Evolutionary conservation across 2,888 invertebrate genomes (phyloP).

Genomic region (Tetrapedia diversipes): DNA sequence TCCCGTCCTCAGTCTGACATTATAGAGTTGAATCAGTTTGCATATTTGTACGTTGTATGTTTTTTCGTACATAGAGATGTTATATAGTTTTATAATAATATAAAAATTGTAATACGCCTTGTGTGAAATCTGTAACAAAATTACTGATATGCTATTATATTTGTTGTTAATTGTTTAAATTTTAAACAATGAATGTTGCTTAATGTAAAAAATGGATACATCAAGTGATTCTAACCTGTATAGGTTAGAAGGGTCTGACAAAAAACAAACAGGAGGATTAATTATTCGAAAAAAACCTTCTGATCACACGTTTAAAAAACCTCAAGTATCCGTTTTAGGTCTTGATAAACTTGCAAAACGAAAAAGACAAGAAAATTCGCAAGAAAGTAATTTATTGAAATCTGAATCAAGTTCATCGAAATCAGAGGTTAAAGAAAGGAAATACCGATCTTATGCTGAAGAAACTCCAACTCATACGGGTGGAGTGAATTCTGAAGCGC

Average conservation of each 20-base stretch:
- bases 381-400: slow-evolving; percentile 73
- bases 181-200: neutral
- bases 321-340: slow-evolving; percentile 90
- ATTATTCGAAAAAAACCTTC: slow-evolving; percentile 82
- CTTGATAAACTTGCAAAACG: slow-evolving; percentile 93
- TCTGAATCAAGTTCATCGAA: slow-evolving; percentile 71
- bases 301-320: slow-evolving; percentile 88
- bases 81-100: neutral
- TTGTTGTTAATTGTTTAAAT: neutral
- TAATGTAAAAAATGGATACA: slow-evolving; percentile 50
- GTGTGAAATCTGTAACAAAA: neutral
- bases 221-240: slow-evolving; percentile 79
- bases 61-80: neutral
- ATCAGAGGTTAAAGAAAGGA: slow-evolving; percentile 83
- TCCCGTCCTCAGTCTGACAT: too few relatives aligned
- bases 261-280: slow-evolving; percentile 81
- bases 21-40: too few relatives aligned
- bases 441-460: slow-evolving; percentile 90
- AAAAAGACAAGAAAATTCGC: slow-evolving; percentile 84
- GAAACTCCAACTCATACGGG: slow-evolving; percentile 98
- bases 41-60: too few relatives aligned
- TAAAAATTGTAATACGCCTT: neutral
- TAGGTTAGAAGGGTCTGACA: slow-evolving; percentile 82
- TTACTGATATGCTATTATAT: neutral
- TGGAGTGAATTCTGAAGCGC: slow-evolving; percentile 92